Conservation (phyloP, 1,140 invertebrate genomes). For the Oryctes rhinoceros region DNA sequence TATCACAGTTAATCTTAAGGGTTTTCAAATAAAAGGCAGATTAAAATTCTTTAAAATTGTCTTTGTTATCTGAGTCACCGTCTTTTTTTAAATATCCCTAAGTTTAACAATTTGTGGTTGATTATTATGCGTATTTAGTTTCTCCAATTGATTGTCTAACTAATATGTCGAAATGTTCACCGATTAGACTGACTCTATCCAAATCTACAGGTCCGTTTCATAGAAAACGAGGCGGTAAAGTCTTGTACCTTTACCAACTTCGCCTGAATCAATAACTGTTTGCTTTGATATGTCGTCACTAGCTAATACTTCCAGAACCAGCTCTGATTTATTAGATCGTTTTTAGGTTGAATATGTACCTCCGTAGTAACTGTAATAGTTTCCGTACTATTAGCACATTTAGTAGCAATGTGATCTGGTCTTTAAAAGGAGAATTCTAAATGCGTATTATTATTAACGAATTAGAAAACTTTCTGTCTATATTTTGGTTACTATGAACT, state of each 20-base stretch:
- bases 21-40: neutral
- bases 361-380: neutral
- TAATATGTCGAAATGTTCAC: neutral
- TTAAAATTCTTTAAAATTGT: neutral
- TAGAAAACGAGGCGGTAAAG: neutral
- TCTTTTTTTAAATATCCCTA: slow-evolving; percentile 19
- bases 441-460: neutral
- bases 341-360: neutral
- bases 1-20: slow-evolving; percentile 12
- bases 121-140: neutral
- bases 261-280: neutral
- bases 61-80: neutral
- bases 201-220: slow-evolving; percentile 15
- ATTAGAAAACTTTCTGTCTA: neutral
- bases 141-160: neutral
- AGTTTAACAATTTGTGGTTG: slow-evolving; percentile 19
- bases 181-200: neutral
- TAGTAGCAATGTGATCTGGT: neutral
- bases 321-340: neutral
- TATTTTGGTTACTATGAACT: neutral
- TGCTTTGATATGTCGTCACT: neutral
- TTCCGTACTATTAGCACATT: neutral
- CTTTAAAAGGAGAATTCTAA: slow-evolving; percentile 23
- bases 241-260: neutral
- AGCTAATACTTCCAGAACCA: neutral